phyloP scores from a whole-genome alignment of 2,888 invertebrate genomes.

The Cybosia mesomella region DNA sequence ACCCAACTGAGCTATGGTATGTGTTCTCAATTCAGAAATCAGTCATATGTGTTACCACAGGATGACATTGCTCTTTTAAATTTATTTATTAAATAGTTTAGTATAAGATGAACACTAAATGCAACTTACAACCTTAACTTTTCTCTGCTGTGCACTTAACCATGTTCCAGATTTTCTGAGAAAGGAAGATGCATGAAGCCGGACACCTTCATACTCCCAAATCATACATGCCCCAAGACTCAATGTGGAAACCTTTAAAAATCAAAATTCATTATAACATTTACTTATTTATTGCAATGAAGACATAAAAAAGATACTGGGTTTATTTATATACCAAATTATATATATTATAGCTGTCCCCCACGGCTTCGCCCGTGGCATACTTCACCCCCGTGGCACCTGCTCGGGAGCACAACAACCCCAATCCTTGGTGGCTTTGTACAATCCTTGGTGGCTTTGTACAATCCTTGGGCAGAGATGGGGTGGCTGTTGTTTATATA shows the following conservation, averaged over 20 bases:
- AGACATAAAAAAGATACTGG: background rate
- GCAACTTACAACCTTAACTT: conserved; percentile 29
- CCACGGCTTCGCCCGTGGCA: too few species aligned
- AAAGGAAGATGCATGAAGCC: conserved; percentile 85
- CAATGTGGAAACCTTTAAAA: conserved; percentile 87
- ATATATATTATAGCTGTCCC: too few species aligned
- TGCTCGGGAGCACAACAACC: background rate
- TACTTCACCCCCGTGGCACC: too few species aligned
- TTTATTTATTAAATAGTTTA: too few species aligned
- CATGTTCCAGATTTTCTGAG: conserved; percentile 84
- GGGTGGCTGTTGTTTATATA: background rate
- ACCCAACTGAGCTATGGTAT: too few species aligned
- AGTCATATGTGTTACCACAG: too few species aligned
- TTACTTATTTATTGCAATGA: background rate
- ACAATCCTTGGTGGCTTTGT: background rate
- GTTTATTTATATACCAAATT: too few species aligned
- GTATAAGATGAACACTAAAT: background rate
- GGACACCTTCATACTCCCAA: conserved; percentile 94
- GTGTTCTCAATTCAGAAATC: too few species aligned
- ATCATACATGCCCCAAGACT: conserved; percentile 92
- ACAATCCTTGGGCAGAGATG: background rate
- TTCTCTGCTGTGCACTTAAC: conserved; percentile 80
- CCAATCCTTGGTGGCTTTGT: background rate
- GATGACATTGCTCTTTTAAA: too few species aligned
- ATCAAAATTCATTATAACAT: background rate